These are phyloP conservation scores for Caenorhabditis sp. DNA, from an alignment of 2,888 invertebrate species.

Conservation along the genomic window DNA sequence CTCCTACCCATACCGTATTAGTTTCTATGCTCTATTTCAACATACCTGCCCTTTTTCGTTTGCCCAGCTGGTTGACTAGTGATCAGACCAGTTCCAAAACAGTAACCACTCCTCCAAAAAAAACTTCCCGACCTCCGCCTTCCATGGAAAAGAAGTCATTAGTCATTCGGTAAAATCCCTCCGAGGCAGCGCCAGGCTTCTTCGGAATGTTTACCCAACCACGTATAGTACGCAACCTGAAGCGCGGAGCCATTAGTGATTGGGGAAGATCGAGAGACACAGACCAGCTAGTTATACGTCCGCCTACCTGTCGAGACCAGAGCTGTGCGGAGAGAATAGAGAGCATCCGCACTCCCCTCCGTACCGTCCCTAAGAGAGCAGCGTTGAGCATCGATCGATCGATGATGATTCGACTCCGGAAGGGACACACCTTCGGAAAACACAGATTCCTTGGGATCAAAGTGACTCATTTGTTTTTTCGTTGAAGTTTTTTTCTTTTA, in stretches of 20 bases:
- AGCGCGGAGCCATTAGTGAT: slow-evolving; percentile 29
- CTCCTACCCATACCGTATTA: too few species aligned
- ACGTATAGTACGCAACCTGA: slow-evolving; percentile 61
- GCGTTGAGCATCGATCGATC: slow-evolving; percentile 60
- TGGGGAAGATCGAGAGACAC: slow-evolving; percentile 26
- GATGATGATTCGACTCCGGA: slow-evolving; percentile 50
- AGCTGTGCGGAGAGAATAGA: slow-evolving; percentile 46
- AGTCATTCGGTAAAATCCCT: slow-evolving; percentile 36
- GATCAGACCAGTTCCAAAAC: neutral
- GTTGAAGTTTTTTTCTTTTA: slow-evolving; percentile 5
- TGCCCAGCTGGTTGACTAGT: neutral
- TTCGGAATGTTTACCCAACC: slow-evolving; percentile 50
- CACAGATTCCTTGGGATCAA: slow-evolving; percentile 4
- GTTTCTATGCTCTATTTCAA: neutral
- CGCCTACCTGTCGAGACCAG: slow-evolving; percentile 54
- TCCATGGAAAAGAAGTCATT: slow-evolving; percentile 39
- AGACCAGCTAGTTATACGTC: slow-evolving; percentile 61
- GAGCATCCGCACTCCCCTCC: slow-evolving; percentile 55
- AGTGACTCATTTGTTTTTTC: slow-evolving; percentile 37
- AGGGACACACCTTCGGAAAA: slow-evolving; percentile 50
- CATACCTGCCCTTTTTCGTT: neutral
- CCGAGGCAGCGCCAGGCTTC: slow-evolving; percentile 45
- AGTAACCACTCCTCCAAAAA: slow-evolving; percentile 5
- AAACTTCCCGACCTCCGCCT: neutral
- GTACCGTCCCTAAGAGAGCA: slow-evolving; percentile 31